Conservation (phyloP, 2,888 invertebrate species). For the Miltochrista miniata region DNA sequence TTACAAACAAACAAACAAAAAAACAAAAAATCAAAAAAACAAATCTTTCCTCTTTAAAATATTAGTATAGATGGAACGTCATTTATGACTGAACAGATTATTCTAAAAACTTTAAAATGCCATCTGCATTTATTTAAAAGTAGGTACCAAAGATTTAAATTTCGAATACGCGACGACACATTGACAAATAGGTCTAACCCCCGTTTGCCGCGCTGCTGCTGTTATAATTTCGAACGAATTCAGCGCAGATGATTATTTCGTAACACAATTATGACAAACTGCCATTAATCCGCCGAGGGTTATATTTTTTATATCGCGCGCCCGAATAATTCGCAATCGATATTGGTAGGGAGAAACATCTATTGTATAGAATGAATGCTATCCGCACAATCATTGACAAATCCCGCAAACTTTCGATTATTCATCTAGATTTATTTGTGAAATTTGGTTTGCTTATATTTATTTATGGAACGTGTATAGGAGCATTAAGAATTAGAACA, state of each 20-base stretch:
- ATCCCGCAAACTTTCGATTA: conserved; percentile 23
- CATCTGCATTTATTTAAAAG: too few relatives aligned
- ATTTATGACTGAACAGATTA: too few relatives aligned
- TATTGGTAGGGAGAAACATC: conserved; percentile 40
- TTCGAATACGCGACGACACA: conserved; percentile 33
- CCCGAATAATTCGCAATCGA: conserved; percentile 40
- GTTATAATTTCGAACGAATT: conserved; percentile 38
- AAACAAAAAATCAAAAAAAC: too few relatives aligned
- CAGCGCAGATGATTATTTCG: conserved; percentile 62
- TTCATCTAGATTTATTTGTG: conserved; percentile 27
- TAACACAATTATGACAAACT: conserved; percentile 60
- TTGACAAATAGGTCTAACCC: conserved; percentile 45
- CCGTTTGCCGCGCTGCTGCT: conserved; percentile 27
- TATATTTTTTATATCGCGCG: conserved; percentile 50
- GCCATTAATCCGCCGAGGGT: conserved; percentile 53
- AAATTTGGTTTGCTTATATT: too few relatives aligned
- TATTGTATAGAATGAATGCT: conserved; percentile 37
- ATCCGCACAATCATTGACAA: conserved; percentile 12
- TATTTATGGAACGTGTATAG: too few relatives aligned
- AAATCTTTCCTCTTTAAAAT: too few relatives aligned
- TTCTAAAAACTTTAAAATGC: too few relatives aligned
- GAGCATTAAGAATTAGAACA: too few relatives aligned
- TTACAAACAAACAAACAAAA: too few relatives aligned
- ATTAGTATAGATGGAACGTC: too few relatives aligned
- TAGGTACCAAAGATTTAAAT: conserved; percentile 9